These are phyloP conservation scores for Papilio xuthus DNA, from an alignment of 1,140 invertebrate species.

Conservation along the genomic window DNA sequence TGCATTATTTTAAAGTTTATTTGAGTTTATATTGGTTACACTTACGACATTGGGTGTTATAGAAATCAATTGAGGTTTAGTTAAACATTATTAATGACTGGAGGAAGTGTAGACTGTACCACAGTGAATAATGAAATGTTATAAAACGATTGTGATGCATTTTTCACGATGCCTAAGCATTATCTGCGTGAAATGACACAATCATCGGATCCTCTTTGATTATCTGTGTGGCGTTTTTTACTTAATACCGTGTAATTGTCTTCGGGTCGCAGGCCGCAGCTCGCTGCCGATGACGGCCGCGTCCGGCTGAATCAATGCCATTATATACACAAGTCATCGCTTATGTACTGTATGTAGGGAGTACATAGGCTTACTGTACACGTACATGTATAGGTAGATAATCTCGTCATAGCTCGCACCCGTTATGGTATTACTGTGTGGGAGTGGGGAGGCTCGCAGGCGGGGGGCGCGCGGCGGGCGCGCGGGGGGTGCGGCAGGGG, in stretches of 20 bases:
- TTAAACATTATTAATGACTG: too few relatives aligned
- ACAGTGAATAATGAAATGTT: neutral
- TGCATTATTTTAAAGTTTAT: too few relatives aligned
- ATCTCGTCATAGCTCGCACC: slow-evolving; percentile 80
- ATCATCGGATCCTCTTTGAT: slow-evolving; percentile 28
- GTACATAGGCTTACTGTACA: slow-evolving; percentile 61
- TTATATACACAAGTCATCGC: slow-evolving; percentile 77
- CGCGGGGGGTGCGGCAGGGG: slow-evolving; percentile 67
- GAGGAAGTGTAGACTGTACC: neutral
- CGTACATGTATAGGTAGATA: slow-evolving; percentile 77
- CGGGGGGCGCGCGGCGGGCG: slow-evolving; percentile 46
- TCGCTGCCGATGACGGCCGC: slow-evolving; percentile 63
- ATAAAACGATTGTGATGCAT: neutral
- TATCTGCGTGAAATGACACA: neutral
- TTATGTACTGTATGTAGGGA: slow-evolving; percentile 71
- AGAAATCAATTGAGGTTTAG: too few relatives aligned
- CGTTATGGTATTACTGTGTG: slow-evolving; percentile 80
- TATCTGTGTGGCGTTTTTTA: slow-evolving; percentile 53
- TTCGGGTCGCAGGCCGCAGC: slow-evolving; percentile 39
- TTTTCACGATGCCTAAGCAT: slow-evolving; percentile 30
- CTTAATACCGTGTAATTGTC: slow-evolving; percentile 65
- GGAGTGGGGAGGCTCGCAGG: slow-evolving; percentile 57
- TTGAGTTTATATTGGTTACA: too few relatives aligned
- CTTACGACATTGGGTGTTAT: too few relatives aligned
- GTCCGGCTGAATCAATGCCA: slow-evolving; percentile 77